Base-by-base conservation (phyloP, 2,113 vertebrate genomes). In the Rhabdomys dilectus region DNA sequence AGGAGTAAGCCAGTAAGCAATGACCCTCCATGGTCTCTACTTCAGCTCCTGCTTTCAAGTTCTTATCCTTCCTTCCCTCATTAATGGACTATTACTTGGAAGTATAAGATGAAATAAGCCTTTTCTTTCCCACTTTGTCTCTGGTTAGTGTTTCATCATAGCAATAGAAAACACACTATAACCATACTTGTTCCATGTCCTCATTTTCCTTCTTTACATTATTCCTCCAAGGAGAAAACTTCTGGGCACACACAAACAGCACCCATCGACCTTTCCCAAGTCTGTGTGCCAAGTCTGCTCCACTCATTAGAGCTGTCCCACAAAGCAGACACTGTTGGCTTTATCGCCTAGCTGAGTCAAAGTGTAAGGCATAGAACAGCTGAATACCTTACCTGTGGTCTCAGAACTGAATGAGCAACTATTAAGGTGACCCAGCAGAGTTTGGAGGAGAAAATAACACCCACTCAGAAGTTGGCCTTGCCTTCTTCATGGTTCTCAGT, bases 301-400 rank as follows among this genome's bases (percentile, higher is more conserved):
- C 12, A 19, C 15, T 45, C 12, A 22, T 58, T 39, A 68, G 62
- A 77, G n/a, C 45, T 66, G 34, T 12, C n/a, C 2, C 85, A 11
- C 10, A 70, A 21, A 24, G 39, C 2, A 26, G 8, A 22, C 10
- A 22, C 34, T 19, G 0, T 7, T 21, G 17, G 17, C 0, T 15
- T 26, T 29, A 5, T 36, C 21, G 24, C 51, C 15, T 29, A 36
- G 7, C 8, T 19, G 34, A 75, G 45, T 62, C 58, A 17, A 17
- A 84, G 68, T 66, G 8, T 12, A 21, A 92, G 36, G 12, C 16
- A 26, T 0, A 12, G 12, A 51, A 31, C 0, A 8, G 5, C 29
- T 17, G 34, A 12, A 1, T 15, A n/a, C 34, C 31, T 53, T 22
- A 12, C 12, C 22, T n/a, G 4, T 15, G n/a, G 51, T 75, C 70